Evolutionary conservation across 2,113 vertebrate genomes (phyloP), one percentile per base, ranked within the genome.

Genomic region (Callospermophilus lateralis): DNA sequence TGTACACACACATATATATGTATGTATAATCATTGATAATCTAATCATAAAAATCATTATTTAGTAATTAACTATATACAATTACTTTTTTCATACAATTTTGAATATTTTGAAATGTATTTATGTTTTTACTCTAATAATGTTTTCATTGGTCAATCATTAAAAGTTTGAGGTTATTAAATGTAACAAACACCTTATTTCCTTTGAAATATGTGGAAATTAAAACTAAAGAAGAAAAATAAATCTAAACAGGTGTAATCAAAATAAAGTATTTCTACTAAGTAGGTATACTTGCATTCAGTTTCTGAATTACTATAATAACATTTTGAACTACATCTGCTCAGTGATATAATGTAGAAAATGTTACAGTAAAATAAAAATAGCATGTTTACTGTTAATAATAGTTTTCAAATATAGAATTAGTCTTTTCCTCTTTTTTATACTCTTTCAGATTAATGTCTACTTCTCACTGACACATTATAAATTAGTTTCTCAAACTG

Each of bases 311-410:
- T 85, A 2, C 32, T 96, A 45, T 48, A 74, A 91, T 74, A 16
- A 34, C 63, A 89, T 74, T 74, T 90, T 87, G 45, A 4, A 87
- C 34, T 84, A 74, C 26, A 51, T 95, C 3, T 96, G 9, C 6
- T 89, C 68, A 34, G 6, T 86, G 22, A n/a, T 70, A 58, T 80
- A n/a, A 91, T 61, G 26, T 86, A 94, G 26, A 85, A 93, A 94
- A n/a, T 8, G 81, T 67, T 74, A 73, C 3, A 2, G 39, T 80
- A 84, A 97, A 88, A 67, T 84, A 13, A 95, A 77, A 58, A 79
- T 26, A 39, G 42, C 55, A 94, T 53, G 1, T 81, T 84, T 92
- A 2, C 10, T 86, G 6, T 83, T 67, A 81, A 86, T 4, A 61
- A 32, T 51, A 90, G 22, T 90, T 95, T 83, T 73, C 48, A 90